Conservation (phyloP, 2,888 invertebrate species). For the Notodromas monacha region DNA sequence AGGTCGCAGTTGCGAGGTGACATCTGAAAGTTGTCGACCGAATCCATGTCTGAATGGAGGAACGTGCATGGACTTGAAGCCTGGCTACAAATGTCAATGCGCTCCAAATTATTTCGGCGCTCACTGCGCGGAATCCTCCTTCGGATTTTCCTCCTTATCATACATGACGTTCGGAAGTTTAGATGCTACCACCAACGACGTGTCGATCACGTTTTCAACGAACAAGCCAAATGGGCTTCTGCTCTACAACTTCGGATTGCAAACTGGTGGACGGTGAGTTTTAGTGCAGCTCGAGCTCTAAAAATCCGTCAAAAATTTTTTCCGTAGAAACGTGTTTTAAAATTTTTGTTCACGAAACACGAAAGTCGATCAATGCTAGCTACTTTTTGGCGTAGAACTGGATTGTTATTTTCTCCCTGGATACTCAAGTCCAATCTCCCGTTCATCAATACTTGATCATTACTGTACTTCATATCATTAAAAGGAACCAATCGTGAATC, state of each 20-base stretch:
- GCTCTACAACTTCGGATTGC: slow-evolving; percentile 64
- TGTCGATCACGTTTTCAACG: slow-evolving; percentile 62
- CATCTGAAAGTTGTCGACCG: slow-evolving; percentile 54
- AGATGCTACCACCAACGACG: slow-evolving; percentile 60
- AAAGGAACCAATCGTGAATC: no score
- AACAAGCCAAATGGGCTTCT: slow-evolving; percentile 50
- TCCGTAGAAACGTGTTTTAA: no score
- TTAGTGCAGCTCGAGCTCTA: no score
- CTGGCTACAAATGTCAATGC: slow-evolving; percentile 44
- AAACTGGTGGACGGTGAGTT: slow-evolving; percentile 50
- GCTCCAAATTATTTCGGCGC: slow-evolving; percentile 50
- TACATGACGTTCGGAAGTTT: slow-evolving; percentile 58
- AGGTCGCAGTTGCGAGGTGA: slow-evolving; percentile 56
- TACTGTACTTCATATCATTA: no score
- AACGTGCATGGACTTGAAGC: slow-evolving; percentile 51
- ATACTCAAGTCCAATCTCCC: no score
- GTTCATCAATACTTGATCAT: no score
- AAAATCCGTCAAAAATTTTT: no score
- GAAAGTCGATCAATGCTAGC: no score
- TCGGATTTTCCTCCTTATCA: slow-evolving; percentile 57
- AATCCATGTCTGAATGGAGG: slow-evolving; percentile 77
- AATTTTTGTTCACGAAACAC: no score
- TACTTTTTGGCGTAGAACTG: no score
- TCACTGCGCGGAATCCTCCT: slow-evolving; percentile 63
- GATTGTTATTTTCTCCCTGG: no score